phyloP scores from a whole-genome alignment of 1,140 invertebrate species.

The Nymphalis io region DNA sequence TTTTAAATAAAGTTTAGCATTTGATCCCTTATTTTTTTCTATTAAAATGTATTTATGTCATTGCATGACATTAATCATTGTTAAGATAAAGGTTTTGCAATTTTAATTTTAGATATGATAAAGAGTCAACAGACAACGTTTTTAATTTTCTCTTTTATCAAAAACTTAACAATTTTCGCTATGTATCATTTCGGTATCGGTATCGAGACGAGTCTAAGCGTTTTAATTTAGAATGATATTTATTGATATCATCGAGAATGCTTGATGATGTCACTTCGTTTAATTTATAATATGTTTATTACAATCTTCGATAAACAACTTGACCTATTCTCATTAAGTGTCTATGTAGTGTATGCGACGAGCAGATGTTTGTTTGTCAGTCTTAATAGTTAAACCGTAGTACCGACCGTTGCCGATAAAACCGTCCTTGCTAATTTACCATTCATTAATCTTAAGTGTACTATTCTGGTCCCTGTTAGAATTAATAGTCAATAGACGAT shows the following conservation, averaged over 20 bases:
- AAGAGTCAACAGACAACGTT: neutral
- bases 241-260: too few relatives aligned
- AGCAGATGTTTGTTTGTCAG: conserved; percentile 12
- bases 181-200: too few relatives aligned
- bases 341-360: neutral
- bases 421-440: conserved; percentile 18
- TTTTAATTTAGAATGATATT: too few relatives aligned
- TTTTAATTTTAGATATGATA: neutral
- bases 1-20: too few relatives aligned
- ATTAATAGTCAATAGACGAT: conserved; percentile 16
- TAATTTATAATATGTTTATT: neutral
- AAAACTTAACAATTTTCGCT: too few relatives aligned
- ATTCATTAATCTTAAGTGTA: conserved; percentile 21
- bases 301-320: neutral
- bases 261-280: conserved; percentile 1
- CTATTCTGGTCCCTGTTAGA: conserved; percentile 16
- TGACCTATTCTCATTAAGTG: conserved; percentile 11
- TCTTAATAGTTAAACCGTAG: conserved; percentile 3
- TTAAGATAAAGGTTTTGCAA: neutral
- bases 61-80: neutral
- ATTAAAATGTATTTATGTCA: too few relatives aligned
- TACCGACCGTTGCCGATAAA: conserved; percentile 3
- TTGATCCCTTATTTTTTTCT: too few relatives aligned
- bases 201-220: too few relatives aligned
- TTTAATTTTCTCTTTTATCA: neutral